Evolutionary conservation across 2,888 invertebrate genomes (phyloP), one percentile per base, ranked within the genome.

Genomic region (Acrobasis consociella): DNA sequence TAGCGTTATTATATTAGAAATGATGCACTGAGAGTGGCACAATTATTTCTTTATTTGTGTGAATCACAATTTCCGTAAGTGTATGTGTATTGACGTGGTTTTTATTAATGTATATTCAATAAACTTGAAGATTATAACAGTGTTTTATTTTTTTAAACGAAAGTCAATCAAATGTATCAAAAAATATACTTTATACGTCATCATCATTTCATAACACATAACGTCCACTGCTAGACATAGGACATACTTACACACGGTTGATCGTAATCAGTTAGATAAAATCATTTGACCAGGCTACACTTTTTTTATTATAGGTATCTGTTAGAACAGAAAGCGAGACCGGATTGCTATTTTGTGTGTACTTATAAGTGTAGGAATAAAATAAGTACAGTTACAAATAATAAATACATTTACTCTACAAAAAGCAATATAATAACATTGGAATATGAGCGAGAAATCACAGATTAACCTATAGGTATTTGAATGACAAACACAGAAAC

Each of bases 91-190:
- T 87, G 84, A 85, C 78, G 89, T 89, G 89, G 76, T 86, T 89
- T 89, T 87, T 86, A 87, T 86, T 85, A 74, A 83, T 83, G 82
- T 87, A 84, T 88, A 87, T 87, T 86, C 86, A 89, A 75, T 87
- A 88, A 90, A 80, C 82, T 74, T 81, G 76, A 78, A 80, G 74
- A 77, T 64, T 72, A 71, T 58, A 46, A 53, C 8, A 37, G 60
- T 62, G 73, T 79, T 82, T 79, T 70, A 77, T 80, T 79, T 72
- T 11, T 10, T 42, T 42, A 11, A 10, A 11, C 11, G 3, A 10
- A 42, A 42, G n/a, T n/a, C n/a, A n/a, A n/a, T n/a, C n/a, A n/a
- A n/a, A n/a, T n/a, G n/a, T n/a, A n/a, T n/a, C n/a, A n/a, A n/a
- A n/a, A n/a, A n/a, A n/a, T n/a, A n/a, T n/a, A n/a, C n/a, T n/a